Evolutionary conservation across 2,888 invertebrate genomes (phyloP).

Genomic region (Machimus atricapillus): DNA sequence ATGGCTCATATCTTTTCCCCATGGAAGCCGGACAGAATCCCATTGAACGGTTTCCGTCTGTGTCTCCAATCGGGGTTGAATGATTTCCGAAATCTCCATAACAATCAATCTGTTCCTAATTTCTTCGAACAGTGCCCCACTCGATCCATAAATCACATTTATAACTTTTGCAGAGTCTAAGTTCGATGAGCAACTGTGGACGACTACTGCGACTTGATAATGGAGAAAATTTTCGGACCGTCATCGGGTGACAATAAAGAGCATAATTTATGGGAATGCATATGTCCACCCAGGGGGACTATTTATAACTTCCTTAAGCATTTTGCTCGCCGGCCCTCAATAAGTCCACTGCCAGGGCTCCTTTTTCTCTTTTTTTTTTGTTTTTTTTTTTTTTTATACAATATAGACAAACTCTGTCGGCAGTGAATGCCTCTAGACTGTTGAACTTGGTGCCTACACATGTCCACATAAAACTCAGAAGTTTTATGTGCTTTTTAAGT

Average conservation of each 20-base stretch:
- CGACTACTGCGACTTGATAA: slow-evolving; percentile 23
- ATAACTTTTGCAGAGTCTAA: neutral
- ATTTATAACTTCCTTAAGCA: slow-evolving; percentile 37
- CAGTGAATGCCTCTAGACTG: neutral
- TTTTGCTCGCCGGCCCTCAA: slow-evolving; percentile 19
- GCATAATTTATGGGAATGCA: slow-evolving; percentile 29
- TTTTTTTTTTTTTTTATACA: too few species aligned
- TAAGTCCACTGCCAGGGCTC: slow-evolving; percentile 29
- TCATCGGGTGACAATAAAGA: slow-evolving; percentile 36
- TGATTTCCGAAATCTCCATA: slow-evolving; percentile 4
- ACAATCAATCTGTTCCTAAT: slow-evolving; percentile 30
- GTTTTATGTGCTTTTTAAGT: slow-evolving; percentile 35
- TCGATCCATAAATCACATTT: slow-evolving; percentile 24
- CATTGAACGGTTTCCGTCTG: neutral
- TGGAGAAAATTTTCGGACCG: slow-evolving; percentile 26
- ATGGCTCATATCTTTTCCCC: neutral
- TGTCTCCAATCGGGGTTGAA: neutral
- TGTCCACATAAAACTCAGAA: slow-evolving; percentile 21
- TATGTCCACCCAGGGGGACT: slow-evolving; percentile 33
- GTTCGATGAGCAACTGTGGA: neutral
- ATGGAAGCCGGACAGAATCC: neutral
- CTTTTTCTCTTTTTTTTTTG: too few species aligned
- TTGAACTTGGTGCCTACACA: slow-evolving; percentile 9
- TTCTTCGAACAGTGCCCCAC: neutral
- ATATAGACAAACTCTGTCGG: neutral